Base-by-base conservation (phyloP, 2,797 vertebrate species). In the Eulemur rubriventer region DNA sequence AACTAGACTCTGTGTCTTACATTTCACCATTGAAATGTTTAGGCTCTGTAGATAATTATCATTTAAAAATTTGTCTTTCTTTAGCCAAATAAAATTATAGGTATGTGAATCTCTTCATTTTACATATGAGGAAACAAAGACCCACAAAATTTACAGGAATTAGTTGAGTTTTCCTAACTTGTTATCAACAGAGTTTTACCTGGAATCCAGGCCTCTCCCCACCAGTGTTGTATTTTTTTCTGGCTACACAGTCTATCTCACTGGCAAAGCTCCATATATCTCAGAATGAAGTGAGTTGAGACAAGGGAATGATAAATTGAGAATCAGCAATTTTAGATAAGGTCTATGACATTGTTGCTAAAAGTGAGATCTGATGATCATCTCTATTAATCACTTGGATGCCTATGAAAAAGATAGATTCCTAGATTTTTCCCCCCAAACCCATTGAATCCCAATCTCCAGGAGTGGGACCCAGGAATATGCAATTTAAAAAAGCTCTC, bases 21-120 rank as follows among this genome's bases (percentile, higher is more conserved):
- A 83, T 83, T 85, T 93, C 12, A 24, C 30, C 38, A 28, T 28
- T 93, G 92, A 96, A 84, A 96, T 94, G 28, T 75, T 82, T 89
- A 84, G 85, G 24, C 28, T 93, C 1, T 87, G 16, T 43, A 63
- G n/a, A 72, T 72, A 90, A 35, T 81, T 92, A n/a, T 76, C 26
- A 72, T 52, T 91, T 85, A n/a, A 63, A 89, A 78, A 81, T 87
- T 52, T 73, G 61, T 17, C 41, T 76, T 96, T 94, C 75, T 93
- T 69, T 16, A 81, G 59, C 17, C 35, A 89, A 91, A 87, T 65
- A 79, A 95, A 89, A 87, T 84, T 41, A 63, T 80, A 83, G 26
- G 57, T 67, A 26, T 95, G 11, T 84, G 79, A 89, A 95, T 69
- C 20, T 84, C 28, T 96, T 67, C 30, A 69, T 96, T 87, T 91